Evolutionary conservation across 1,140 invertebrate species (phyloP), one percentile per base, ranked within the genome.

Genomic region (Orius insidiosus): DNA sequence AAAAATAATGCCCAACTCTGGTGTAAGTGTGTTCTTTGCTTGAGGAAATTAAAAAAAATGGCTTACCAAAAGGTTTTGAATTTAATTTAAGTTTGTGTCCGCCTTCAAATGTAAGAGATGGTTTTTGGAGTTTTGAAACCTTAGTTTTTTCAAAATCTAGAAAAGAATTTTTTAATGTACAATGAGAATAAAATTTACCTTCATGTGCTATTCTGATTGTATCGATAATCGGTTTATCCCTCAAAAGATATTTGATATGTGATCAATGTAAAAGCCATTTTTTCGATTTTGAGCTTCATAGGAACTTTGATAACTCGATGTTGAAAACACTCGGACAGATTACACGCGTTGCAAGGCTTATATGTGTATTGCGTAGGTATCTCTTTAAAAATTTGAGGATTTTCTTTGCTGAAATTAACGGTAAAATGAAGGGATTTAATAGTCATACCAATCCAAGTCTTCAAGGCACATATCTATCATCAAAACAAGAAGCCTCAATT

Each of bases 381-480:
- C 35, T 36, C 35, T 11, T 36, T 36, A 9, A 15, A 36, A 15
- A 36, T 11, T 15, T 36, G 35, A 11, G 14, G 14, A 36, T 36
- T 36, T 36, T 36, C 4, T 36, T 36, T 3, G n/a, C 14, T 36
- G 9, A 10, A 11, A 15, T 33, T 33, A 33, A 33, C 6, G 32
- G 6, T 33, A n/a, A 7, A 6, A 7, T n/a, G n/a, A n/a, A n/a
- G n/a, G n/a, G n/a, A n/a, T n/a, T n/a, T n/a, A n/a, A n/a, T n/a
- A n/a, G n/a, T n/a, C n/a, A 5, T 11, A 36, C 14, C n/a, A 10
- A 10, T 11, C 35, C 4, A 36, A 10, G n/a, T 36, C 35, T 36
- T 36, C 35, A 11, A 36, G 35, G 35, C 35, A 36, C 35, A 36
- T 36, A 9, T 36, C 35, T 3, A 36, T 36, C n/a, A 36, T 36